Evolutionary conservation across 2,888 invertebrate species (phyloP).

Genomic region (Eulithis testata): DNA sequence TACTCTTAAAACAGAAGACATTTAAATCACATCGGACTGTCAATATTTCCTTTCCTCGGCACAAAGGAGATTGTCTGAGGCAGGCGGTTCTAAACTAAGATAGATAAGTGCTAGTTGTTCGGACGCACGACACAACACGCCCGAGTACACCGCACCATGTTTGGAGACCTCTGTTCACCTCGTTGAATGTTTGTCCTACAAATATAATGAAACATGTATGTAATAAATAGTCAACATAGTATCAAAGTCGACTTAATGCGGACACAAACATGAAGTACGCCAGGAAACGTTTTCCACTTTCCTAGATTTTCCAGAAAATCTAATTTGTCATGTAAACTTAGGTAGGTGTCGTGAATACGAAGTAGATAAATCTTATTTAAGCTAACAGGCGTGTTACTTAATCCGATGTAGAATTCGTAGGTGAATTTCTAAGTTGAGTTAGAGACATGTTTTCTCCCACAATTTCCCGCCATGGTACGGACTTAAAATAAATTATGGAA

Average conservation of each 20-base stretch:
- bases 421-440: slow-evolving; percentile 37
- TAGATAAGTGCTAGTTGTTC: slow-evolving; percentile 67
- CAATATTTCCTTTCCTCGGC: slow-evolving; percentile 77
- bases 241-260: slow-evolving; percentile 13
- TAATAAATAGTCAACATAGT: slow-evolving; percentile 21
- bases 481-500: slow-evolving; percentile 45
- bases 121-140: slow-evolving; percentile 58
- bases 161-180: slow-evolving; percentile 52
- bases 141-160: slow-evolving; percentile 55
- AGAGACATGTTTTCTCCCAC: slow-evolving; percentile 34
- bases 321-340: slow-evolving; percentile 31
- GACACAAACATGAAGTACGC: slow-evolving; percentile 3
- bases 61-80: slow-evolving; percentile 70
- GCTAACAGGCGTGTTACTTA: slow-evolving; percentile 31
- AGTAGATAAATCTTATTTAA: slow-evolving; percentile 33
- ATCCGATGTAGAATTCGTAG: slow-evolving; percentile 40
- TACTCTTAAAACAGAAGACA: slow-evolving; percentile 81
- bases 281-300: slow-evolving; percentile 19
- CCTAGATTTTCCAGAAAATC: slow-evolving; percentile 29
- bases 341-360: slow-evolving; percentile 22
- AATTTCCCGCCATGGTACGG: slow-evolving; percentile 43
- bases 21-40: slow-evolving; percentile 79
- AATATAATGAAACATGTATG: slow-evolving; percentile 23
- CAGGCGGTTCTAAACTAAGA: slow-evolving; percentile 71
- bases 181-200: slow-evolving; percentile 34